Evolutionary conservation across 2,797 vertebrate genomes (phyloP), one percentile per base, ranked within the genome.

Genomic region (Eulemur rubriventer): DNA sequence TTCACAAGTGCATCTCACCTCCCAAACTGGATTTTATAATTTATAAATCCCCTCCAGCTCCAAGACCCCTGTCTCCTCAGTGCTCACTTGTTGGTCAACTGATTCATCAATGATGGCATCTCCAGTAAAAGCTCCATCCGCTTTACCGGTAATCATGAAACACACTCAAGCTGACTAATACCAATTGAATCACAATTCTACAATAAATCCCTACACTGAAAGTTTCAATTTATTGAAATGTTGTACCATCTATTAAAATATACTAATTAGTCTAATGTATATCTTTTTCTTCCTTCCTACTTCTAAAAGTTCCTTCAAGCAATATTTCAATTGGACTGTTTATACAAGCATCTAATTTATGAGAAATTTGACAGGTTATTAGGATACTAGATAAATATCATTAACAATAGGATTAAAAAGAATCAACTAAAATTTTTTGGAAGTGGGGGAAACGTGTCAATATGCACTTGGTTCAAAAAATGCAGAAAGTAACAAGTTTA

Each of bases 71-170:
- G 0, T 35, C 76, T 89, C 50, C 70, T 88, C 35, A 59, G 6
- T 38, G 35, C 41, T 90, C 72, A 35, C 48, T 46, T 80, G 86
- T 65, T 95, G 95, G 95, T 95, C 95, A 93, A 94, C 89, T 95
- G 89, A 97, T 33, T 92, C 94, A 97, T 97, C 91, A 87, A 84
- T 75, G 80, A 93, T 38, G 85, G 57, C 48, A 90, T 92, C 97
- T 96, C 96, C 96, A 95, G 95, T 78, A 96, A 98, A 90, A 94
- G 96, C 76, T 24, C 0, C 2, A 63, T 78, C 91, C 80, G 67
- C 63, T 95, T 69, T 94, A 91, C 89, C 84, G 55, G 7, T 97
- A 95, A 97, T 95, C 86, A 93, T 24, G 76, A 96, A 95, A 80
- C 75, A 90, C 26, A 43, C 67, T 79, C 70, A 69, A 55, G 86